Percentiles rank a stretch among this genome's conserved stretches.
These are phyloP conservation scores for Allacma fusca DNA, from an alignment of 2,888 invertebrate genomes.

Conservation along the genomic window DNA sequence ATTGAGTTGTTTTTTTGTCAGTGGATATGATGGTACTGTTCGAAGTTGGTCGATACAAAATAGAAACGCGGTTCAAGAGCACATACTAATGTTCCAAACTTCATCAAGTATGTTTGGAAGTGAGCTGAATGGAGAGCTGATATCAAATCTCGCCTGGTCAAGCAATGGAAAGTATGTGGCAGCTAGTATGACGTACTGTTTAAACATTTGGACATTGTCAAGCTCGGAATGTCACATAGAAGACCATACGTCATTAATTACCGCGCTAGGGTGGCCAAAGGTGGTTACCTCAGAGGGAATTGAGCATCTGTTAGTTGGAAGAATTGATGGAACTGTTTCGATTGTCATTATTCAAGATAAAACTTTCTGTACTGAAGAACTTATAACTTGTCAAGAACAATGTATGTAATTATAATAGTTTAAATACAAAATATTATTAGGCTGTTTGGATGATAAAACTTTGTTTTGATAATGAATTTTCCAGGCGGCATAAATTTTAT, in stretches of 20 bases:
- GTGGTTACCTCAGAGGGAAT: slow-evolving; percentile 50
- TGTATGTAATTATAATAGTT: slow-evolving; percentile 38
- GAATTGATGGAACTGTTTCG: slow-evolving; percentile 66
- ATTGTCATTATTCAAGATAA: slow-evolving; percentile 45
- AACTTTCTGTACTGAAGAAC: slow-evolving; percentile 61
- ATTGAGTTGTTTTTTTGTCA: slow-evolving; percentile 54
- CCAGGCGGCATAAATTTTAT: slow-evolving; percentile 68
- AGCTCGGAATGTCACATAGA: slow-evolving; percentile 65
- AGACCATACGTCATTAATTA: slow-evolving; percentile 67
- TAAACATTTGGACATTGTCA: slow-evolving; percentile 68
- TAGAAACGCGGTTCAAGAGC: slow-evolving; percentile 66
- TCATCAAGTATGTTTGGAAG: slow-evolving; percentile 67
- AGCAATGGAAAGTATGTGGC: slow-evolving; percentile 69
- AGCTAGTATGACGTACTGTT: slow-evolving; percentile 69
- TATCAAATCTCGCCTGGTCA: slow-evolving; percentile 68
- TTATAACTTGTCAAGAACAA: slow-evolving; percentile 45
- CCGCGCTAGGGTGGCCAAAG: slow-evolving; percentile 68
- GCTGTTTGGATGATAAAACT: background rate
- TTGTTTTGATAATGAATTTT: too few relatives aligned
- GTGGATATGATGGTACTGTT: slow-evolving; percentile 72
- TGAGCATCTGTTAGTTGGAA: slow-evolving; percentile 68
- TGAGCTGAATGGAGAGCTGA: slow-evolving; percentile 67
- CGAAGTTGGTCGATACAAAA: slow-evolving; percentile 68
- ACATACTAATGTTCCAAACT: slow-evolving; percentile 69
- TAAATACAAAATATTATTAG: background rate